phyloP scores from a whole-genome alignment of 64 coral and sea anemone genomes.

The Pachyseris speciosa region DNA sequence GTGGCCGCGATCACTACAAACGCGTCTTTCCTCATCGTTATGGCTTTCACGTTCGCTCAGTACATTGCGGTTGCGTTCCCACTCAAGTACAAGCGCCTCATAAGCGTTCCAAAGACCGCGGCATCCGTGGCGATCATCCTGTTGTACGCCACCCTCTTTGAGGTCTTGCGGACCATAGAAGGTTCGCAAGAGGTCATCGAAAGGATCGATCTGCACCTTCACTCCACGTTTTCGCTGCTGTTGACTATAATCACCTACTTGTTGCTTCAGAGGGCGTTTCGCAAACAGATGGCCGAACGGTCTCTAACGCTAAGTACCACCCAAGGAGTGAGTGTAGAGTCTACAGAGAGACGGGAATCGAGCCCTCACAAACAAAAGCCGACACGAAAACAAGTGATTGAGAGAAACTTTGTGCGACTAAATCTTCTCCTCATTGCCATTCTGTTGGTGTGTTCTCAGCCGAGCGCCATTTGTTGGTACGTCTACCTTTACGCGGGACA shows the following conservation, averaged over 20 bases:
- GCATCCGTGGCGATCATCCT: conserved; percentile 36
- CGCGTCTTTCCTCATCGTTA: conserved; percentile 66
- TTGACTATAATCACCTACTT: conserved; percentile 62
- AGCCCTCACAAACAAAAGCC: neutral
- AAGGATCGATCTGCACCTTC: conserved; percentile 62
- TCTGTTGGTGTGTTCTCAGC: conserved; percentile 67
- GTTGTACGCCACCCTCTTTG: conserved; percentile 52
- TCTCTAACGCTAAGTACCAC: neutral
- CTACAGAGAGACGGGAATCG: neutral
- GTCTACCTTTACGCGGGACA: conserved; percentile 25
- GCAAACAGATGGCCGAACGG: conserved; percentile 43
- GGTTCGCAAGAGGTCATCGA: conserved; percentile 25
- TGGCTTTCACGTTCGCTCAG: conserved; percentile 81
- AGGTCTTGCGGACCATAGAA: conserved; percentile 12
- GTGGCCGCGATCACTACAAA: conserved; percentile 28
- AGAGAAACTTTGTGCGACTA: conserved; percentile 69
- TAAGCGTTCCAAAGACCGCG: conserved; percentile 32
- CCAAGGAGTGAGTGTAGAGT: too few relatives aligned
- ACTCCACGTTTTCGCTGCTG: conserved; percentile 63
- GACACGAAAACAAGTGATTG: neutral
- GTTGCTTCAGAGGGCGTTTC: conserved; percentile 59
- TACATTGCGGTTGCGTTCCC: conserved; percentile 76
- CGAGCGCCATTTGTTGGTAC: conserved; percentile 63
- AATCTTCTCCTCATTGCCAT: conserved; percentile 73
- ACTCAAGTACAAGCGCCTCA: conserved; percentile 44